Evolutionary conservation across 2,113 vertebrate species (phyloP).

Genomic region (Engraulis encrasicolus): DNA sequence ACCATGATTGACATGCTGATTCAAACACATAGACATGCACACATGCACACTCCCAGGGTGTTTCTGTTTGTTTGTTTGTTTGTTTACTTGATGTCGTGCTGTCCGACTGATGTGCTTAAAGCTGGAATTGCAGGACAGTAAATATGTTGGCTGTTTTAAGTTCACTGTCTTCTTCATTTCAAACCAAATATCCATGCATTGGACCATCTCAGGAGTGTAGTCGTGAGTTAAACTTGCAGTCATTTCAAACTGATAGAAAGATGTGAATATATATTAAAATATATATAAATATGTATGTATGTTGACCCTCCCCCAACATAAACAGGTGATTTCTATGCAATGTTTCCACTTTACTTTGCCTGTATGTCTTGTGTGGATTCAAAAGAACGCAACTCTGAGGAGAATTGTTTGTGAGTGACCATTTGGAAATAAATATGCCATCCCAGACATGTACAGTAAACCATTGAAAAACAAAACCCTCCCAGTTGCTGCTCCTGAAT

Average conservation of each 20-base stretch:
- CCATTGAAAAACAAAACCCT: background rate
- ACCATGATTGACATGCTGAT: slow-evolving; percentile 57
- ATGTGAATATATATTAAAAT: no score
- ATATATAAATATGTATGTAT: no score
- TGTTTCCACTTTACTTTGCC: slow-evolving; percentile 35
- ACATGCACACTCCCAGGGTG: slow-evolving; percentile 52
- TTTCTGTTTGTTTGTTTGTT: slow-evolving; percentile 64
- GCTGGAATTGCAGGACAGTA: slow-evolving; percentile 57
- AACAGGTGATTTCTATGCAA: slow-evolving; percentile 77
- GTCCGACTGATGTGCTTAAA: slow-evolving; percentile 63
- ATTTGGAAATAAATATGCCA: slow-evolving; percentile 32
- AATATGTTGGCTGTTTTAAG: slow-evolving; percentile 49
- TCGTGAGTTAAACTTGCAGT: slow-evolving; percentile 43
- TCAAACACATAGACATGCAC: slow-evolving; percentile 30
- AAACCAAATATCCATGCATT: slow-evolving; percentile 63
- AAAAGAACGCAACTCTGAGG: background rate
- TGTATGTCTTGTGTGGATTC: slow-evolving; percentile 32
- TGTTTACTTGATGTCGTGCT: slow-evolving; percentile 60
- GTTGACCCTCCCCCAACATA: no score
- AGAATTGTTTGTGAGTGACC: background rate
- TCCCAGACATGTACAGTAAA: background rate
- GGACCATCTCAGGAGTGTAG: slow-evolving; percentile 66
- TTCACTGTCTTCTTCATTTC: slow-evolving; percentile 38
- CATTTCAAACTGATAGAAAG: slow-evolving; percentile 59
- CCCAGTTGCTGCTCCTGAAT: background rate